These are phyloP conservation scores for Tylochromis polylepis DNA, from an alignment of 2,113 vertebrate species.

Conservation along the genomic window DNA sequence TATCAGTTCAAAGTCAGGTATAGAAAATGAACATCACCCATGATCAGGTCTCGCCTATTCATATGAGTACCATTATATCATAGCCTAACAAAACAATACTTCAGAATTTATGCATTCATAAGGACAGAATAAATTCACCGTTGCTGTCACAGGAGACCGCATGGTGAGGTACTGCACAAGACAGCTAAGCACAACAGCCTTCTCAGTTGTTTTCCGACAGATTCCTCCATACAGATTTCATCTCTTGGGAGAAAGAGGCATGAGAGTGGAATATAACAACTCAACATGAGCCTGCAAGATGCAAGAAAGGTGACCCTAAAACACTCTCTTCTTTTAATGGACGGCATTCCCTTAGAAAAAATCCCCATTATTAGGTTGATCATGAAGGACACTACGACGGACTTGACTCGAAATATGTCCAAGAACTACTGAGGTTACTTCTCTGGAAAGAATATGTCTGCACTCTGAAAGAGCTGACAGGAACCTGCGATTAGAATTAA, in stretches of 20 bases:
- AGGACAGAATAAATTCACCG: conserved; percentile 15
- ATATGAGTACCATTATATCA: background rate
- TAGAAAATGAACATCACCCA: background rate
- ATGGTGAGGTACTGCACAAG: background rate
- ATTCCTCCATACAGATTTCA: conserved; percentile 39
- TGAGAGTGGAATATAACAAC: conserved; percentile 40
- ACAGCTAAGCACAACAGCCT: conserved; percentile 20
- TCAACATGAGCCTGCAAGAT: conserved; percentile 40
- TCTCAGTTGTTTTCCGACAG: conserved; percentile 47
- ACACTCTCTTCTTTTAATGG: background rate
- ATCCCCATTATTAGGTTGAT: background rate
- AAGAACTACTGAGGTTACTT: background rate
- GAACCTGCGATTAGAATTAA: background rate
- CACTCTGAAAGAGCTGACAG: background rate
- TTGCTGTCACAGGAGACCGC: conserved; percentile 32
- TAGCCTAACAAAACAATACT: background rate
- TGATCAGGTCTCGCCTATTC: background rate
- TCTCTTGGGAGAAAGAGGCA: conserved; percentile 49
- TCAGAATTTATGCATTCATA: background rate
- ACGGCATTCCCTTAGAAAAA: background rate
- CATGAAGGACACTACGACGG: background rate
- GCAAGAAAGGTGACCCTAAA: conserved; percentile 47
- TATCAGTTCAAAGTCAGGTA: background rate
- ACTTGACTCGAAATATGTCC: background rate
- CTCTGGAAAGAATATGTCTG: background rate